phyloP scores from a whole-genome alignment of 2,888 invertebrate species.

The Euplexia lucipara region DNA sequence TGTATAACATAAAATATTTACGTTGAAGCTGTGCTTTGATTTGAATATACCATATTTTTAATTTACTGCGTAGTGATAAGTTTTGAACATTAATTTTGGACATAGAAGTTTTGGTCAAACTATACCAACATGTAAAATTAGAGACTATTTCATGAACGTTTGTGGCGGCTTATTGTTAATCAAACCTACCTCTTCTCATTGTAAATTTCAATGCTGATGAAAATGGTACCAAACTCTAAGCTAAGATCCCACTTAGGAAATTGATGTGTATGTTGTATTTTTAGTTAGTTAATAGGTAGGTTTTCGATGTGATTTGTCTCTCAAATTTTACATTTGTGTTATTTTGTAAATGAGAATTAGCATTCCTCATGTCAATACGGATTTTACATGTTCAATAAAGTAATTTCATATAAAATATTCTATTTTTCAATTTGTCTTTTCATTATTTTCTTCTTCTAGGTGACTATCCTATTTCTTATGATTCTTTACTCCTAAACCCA shows the following conservation, averaged over 20 bases:
- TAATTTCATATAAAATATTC: slow-evolving; percentile 89
- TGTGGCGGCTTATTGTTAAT: slow-evolving; percentile 85
- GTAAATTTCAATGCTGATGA: slow-evolving; percentile 89
- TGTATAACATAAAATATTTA: slow-evolving; percentile 67
- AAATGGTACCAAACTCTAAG: slow-evolving; percentile 89
- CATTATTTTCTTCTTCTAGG: slow-evolving; percentile 46
- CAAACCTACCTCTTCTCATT: slow-evolving; percentile 90
- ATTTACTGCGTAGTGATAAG: slow-evolving; percentile 75
- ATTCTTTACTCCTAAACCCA: neutral
- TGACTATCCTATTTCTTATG: neutral
- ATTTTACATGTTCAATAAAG: slow-evolving; percentile 92
- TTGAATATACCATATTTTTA: slow-evolving; percentile 76
- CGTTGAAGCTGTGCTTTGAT: slow-evolving; percentile 86
- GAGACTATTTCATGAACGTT: slow-evolving; percentile 85
- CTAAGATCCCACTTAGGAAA: slow-evolving; percentile 85
- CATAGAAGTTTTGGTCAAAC: slow-evolving; percentile 87
- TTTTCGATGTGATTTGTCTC: slow-evolving; percentile 91
- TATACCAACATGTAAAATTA: slow-evolving; percentile 87
- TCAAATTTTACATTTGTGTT: slow-evolving; percentile 91
- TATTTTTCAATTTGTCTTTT: slow-evolving; percentile 78
- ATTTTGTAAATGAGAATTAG: slow-evolving; percentile 91
- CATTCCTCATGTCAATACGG: slow-evolving; percentile 91
- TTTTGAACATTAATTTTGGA: slow-evolving; percentile 77
- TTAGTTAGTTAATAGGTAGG: slow-evolving; percentile 91
- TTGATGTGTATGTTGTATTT: slow-evolving; percentile 91